Evolutionary conservation across 2,113 vertebrate genomes (phyloP).

Genomic region (Alouatta palliata): DNA sequence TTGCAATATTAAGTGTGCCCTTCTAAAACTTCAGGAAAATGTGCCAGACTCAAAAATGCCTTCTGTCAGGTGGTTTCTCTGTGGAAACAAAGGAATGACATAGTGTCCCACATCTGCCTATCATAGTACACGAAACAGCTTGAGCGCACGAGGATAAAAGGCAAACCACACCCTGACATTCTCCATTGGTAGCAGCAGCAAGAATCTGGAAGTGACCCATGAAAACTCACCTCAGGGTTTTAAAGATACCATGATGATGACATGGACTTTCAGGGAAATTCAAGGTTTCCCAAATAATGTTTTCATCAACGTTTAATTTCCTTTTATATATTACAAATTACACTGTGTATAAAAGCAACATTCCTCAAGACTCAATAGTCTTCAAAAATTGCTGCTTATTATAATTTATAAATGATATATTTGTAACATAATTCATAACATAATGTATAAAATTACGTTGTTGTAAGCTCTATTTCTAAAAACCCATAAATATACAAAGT

Average conservation of each 20-base stretch:
- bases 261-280: background rate
- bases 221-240: background rate
- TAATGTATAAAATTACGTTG: background rate
- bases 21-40: background rate
- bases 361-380: background rate
- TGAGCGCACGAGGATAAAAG: background rate
- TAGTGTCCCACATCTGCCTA: background rate
- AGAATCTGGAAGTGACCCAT: background rate
- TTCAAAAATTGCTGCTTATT: background rate
- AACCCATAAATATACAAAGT: background rate
- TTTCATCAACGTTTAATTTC: background rate
- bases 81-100: background rate
- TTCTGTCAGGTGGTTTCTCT: background rate
- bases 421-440: background rate
- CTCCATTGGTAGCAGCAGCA: background rate
- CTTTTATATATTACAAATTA: background rate
- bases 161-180: background rate
- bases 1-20: background rate
- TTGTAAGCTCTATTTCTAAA: background rate
- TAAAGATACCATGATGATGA: background rate
- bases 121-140: background rate
- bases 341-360: background rate
- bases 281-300: background rate
- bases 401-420: background rate
- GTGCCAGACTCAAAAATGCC: background rate